These are phyloP conservation scores for Caenorhabditis remanei DNA, from an alignment of 1,140 invertebrate species.

Conservation along the genomic window DNA sequence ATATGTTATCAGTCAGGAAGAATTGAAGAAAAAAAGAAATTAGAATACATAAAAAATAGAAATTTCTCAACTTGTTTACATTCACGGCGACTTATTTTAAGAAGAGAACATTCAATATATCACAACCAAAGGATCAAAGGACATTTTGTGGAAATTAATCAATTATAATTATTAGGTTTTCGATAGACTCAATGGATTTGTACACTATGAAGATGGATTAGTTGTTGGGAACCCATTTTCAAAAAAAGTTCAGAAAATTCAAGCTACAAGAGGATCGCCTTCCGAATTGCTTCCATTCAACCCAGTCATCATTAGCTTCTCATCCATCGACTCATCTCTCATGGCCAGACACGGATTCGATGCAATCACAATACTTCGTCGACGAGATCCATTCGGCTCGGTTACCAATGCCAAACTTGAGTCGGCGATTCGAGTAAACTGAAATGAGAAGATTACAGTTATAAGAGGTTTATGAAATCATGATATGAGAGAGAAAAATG, in stretches of 20 bases:
- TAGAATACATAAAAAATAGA: background rate
- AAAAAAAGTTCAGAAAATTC: background rate
- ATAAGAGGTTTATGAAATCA: background rate
- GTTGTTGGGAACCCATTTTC: no score
- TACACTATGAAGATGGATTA: no score
- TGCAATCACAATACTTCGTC: slow-evolving; percentile 45
- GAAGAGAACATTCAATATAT: background rate
- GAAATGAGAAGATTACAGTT: slow-evolving; percentile 16
- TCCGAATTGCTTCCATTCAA: slow-evolving; percentile 24
- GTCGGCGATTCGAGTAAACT: slow-evolving; percentile 61
- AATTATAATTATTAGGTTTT: no score
- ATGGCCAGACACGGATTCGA: slow-evolving; percentile 53
- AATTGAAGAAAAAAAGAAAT: background rate
- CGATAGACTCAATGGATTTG: no score
- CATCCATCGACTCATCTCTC: slow-evolving; percentile 49
- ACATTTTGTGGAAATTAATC: background rate
- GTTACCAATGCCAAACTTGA: slow-evolving; percentile 46
- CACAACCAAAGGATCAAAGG: slow-evolving; percentile 22
- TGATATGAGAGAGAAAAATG: background rate
- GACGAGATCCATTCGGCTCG: slow-evolving; percentile 58
- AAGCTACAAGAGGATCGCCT: slow-evolving; percentile 26
- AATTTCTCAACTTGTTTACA: slow-evolving; percentile 38
- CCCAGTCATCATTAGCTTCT: slow-evolving; percentile 39
- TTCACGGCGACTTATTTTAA: background rate
- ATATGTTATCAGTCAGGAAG: slow-evolving; percentile 15